Percentiles rank a stretch among this genome's conserved stretches.
Evolutionary conservation across 2,888 invertebrate genomes (phyloP).

Genomic region (Noctua comes): DNA sequence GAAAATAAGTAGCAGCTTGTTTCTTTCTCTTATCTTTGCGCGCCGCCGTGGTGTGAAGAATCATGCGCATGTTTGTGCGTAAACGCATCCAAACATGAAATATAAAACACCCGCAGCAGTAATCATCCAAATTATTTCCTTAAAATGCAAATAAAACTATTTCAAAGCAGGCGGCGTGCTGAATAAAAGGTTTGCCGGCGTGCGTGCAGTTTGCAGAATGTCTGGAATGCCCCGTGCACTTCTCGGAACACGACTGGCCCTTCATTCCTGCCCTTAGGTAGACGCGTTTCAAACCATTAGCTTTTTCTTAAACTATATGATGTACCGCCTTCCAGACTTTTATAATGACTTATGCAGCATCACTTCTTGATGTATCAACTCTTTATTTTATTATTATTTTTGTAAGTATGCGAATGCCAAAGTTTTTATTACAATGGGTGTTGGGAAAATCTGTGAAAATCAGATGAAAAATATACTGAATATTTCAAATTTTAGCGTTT

Average conservation of each 20-base stretch:
- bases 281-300: constrained; percentile 73
- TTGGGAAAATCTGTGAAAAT: background rate
- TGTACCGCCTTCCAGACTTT: constrained; percentile 61
- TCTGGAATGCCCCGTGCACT: constrained; percentile 69
- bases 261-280: constrained; percentile 73
- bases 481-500: constrained; percentile 26
- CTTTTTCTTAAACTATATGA: constrained; percentile 72
- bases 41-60: background rate
- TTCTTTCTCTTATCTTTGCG: constrained; percentile 33
- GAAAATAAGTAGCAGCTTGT: constrained; percentile 17
- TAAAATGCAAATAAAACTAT: constrained; percentile 76
- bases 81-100: constrained; percentile 48
- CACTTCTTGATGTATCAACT: constrained; percentile 6
- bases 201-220: constrained; percentile 74
- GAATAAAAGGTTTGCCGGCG: constrained; percentile 64
- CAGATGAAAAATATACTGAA: constrained; percentile 16
- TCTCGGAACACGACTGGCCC: constrained; percentile 76
- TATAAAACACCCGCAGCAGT: constrained; percentile 63
- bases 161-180: constrained; percentile 66
- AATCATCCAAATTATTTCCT: constrained; percentile 71
- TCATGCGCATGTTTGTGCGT: constrained; percentile 42
- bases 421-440: background rate
- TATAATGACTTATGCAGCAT: constrained; percentile 42
- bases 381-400: constrained; percentile 7
- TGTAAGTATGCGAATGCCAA: background rate